Conservation (phyloP, 2,113 vertebrate genomes). For the Grammomys dolichurus region DNA sequence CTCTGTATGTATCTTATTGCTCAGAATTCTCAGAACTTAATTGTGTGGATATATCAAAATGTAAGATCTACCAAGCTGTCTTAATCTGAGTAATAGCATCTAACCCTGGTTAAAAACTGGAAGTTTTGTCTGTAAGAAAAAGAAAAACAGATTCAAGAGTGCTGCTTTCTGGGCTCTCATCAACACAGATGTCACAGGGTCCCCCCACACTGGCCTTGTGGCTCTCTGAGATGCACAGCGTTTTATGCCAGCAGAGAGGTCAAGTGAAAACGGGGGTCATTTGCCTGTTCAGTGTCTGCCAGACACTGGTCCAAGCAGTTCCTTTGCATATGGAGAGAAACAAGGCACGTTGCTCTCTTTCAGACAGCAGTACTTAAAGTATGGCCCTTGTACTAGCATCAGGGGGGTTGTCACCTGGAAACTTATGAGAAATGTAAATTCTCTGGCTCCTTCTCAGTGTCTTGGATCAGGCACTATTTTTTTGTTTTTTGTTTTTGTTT, state of each 20-base stretch:
- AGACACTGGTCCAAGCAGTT: not conserved
- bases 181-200: accelerated
- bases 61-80: not conserved
- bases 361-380: not conserved
- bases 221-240: not conserved
- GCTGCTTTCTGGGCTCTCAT: not conserved
- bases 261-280: not conserved
- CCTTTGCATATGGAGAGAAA: not conserved
- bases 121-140: not conserved
- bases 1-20: not conserved
- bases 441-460: not conserved
- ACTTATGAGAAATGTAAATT: not conserved
- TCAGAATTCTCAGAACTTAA: slow-evolving; percentile 16
- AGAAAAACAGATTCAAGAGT: not conserved
- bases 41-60: not conserved
- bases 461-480: not conserved
- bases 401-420: not conserved
- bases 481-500: not conserved
- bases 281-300: not conserved
- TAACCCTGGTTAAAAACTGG: not conserved
- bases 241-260: not conserved
- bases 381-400: not conserved
- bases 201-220: not conserved
- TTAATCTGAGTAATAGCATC: not conserved
- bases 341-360: not conserved